phyloP scores from a whole-genome alignment of 1,140 invertebrate species.

The Mercenaria mercenaria region DNA sequence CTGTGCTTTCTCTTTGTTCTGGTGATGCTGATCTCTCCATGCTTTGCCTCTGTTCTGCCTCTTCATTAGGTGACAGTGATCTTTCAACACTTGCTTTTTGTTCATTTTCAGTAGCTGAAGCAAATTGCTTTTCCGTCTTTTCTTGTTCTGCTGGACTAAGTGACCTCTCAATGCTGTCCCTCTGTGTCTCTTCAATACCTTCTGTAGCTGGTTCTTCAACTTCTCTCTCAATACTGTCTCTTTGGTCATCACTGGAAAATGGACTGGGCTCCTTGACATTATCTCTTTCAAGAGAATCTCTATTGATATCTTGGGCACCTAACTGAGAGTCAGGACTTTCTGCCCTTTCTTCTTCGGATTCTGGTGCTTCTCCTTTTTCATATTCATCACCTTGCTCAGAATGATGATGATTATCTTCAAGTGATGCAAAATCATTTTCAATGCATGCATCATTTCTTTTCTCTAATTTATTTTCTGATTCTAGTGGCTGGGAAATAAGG shows the following conservation, averaged over 20 bases:
- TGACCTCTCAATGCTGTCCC: conserved; percentile 35
- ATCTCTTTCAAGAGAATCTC: conserved; percentile 63
- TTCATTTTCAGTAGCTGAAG: background rate
- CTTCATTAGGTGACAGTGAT: background rate
- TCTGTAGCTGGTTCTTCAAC: background rate
- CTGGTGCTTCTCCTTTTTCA: conserved; percentile 20
- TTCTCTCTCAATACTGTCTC: conserved; percentile 57
- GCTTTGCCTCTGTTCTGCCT: conserved; percentile 12
- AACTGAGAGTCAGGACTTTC: conserved; percentile 62
- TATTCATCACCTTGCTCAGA: background rate
- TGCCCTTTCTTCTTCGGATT: conserved; percentile 52
- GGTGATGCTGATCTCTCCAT: conserved; percentile 13
- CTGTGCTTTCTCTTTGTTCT: conserved; percentile 46
- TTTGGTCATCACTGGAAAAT: background rate
- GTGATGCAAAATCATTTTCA: background rate
- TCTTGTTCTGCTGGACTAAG: background rate
- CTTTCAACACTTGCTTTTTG: background rate
- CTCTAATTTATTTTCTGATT: background rate
- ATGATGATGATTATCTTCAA: background rate
- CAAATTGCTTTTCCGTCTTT: background rate
- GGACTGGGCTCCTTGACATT: background rate
- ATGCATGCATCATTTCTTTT: background rate
- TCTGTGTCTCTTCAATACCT: background rate
- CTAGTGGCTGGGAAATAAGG: background rate
- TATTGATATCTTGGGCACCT: conserved; percentile 40